Evolutionary conservation across 2,113 vertebrate species (phyloP).

Genomic region (Vimba vimba): DNA sequence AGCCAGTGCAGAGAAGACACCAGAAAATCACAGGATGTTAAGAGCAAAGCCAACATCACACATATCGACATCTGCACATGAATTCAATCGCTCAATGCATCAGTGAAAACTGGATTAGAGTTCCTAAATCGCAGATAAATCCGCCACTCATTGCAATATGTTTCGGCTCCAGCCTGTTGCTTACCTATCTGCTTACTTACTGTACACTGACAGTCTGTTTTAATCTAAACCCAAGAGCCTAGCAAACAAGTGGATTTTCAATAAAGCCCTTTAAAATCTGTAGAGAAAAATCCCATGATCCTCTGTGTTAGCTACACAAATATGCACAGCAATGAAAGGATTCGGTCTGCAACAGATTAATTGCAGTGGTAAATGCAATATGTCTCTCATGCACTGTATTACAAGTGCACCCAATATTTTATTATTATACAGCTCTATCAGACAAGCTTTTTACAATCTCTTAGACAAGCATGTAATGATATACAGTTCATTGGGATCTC

Average conservation of each 20-base stretch:
- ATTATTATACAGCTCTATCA: slow-evolving; percentile 40
- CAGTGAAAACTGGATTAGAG: slow-evolving; percentile 55
- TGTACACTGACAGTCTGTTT: slow-evolving; percentile 75
- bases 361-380: slow-evolving; percentile 39
- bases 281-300: slow-evolving; percentile 67
- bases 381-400: not conserved
- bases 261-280: slow-evolving; percentile 77
- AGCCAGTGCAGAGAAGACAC: not conserved
- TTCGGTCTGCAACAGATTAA: slow-evolving; percentile 39
- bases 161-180: slow-evolving; percentile 70
- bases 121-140: slow-evolving; percentile 47
- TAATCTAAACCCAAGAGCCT: slow-evolving; percentile 78
- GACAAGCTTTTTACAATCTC: slow-evolving; percentile 36
- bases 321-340: slow-evolving; percentile 53
- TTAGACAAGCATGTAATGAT: slow-evolving; percentile 36
- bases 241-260: slow-evolving; percentile 80
- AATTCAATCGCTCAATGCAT: slow-evolving; percentile 51
- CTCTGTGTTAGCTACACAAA: slow-evolving; percentile 59
- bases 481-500: slow-evolving; percentile 22
- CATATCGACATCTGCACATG: slow-evolving; percentile 24
- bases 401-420: not conserved
- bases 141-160: slow-evolving; percentile 64
- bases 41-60: not conserved
- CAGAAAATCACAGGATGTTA: not conserved
- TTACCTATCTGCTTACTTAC: slow-evolving; percentile 54